These are phyloP conservation scores for Etia nguti DNA, from an alignment of 2,113 vertebrate genomes.

Conservation along the genomic window DNA sequence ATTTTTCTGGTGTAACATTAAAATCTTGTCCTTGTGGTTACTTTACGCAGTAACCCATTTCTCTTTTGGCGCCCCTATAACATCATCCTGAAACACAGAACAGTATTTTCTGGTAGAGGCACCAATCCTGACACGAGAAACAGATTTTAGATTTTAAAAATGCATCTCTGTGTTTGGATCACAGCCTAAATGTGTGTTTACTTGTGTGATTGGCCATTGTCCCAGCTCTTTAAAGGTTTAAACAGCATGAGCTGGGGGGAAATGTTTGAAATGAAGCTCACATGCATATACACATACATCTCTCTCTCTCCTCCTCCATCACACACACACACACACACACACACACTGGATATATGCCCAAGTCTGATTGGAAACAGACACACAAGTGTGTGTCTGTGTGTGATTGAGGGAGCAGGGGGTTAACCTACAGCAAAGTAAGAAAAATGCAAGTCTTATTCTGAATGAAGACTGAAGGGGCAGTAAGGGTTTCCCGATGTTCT, in stretches of 20 bases:
- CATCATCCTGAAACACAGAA: not conserved
- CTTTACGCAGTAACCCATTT: not conserved
- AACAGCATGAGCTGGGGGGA: not conserved
- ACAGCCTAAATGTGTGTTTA: not conserved
- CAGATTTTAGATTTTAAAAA: not conserved
- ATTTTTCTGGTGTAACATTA: not conserved
- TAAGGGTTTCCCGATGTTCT: not conserved
- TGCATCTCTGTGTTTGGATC: not conserved
- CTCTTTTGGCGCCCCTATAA: not conserved
- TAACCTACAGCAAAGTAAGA: constrained; percentile 26
- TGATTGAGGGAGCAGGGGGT: constrained; percentile 8
- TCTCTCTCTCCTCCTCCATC: not conserved
- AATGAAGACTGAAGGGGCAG: not conserved
- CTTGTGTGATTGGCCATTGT: not conserved
- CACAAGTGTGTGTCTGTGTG: not conserved
- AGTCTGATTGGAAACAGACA: constrained; percentile 59
- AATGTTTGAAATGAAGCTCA: not conserved
- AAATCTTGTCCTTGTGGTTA: not conserved
- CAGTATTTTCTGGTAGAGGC: not conserved
- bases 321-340: not conserved
- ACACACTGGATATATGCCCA: constrained; percentile 11
- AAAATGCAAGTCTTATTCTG: not conserved
- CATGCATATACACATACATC: not conserved
- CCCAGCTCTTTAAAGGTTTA: not conserved
- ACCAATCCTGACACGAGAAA: not conserved